A percentile compares a stretch with the other conserved stretches of the same genome.
phyloP scores from a whole-genome alignment of 23 tunicate species.

The Phallusia fumigata region DNA sequence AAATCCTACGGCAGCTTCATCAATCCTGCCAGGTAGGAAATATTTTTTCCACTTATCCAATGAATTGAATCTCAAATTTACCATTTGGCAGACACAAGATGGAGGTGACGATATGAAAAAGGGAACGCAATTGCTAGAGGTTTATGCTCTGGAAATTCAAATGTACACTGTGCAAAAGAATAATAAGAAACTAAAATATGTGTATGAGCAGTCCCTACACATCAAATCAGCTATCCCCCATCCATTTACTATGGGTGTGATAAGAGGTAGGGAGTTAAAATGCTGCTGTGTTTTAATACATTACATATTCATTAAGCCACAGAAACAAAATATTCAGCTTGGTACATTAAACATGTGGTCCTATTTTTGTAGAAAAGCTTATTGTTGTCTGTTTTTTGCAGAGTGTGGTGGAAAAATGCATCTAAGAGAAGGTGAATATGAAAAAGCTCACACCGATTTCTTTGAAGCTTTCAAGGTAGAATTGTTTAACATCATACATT shows the following conservation, averaged over 20 bases:
- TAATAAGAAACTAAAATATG: slow-evolving; percentile 82
- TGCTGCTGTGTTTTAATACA: too few species aligned
- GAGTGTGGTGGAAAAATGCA: slow-evolving; percentile 99
- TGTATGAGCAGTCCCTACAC: slow-evolving; percentile 82
- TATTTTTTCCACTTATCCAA: not conserved
- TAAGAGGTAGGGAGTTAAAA: too few species aligned
- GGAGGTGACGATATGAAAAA: slow-evolving; percentile 95
- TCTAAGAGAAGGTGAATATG: slow-evolving; percentile 90
- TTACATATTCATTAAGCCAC: too few species aligned
- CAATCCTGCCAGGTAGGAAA: slow-evolving; percentile 57
- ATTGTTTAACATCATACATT: not conserved
- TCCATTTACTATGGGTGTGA: slow-evolving; percentile 96
- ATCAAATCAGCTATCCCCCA: slow-evolving; percentile 98
- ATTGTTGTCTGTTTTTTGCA: slow-evolving; percentile 15
- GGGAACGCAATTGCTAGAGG: slow-evolving; percentile 93
- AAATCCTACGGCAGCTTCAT: slow-evolving; percentile 69
- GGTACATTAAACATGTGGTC: too few species aligned
- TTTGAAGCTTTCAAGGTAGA: slow-evolving; percentile 93
- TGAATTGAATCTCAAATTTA: not conserved
- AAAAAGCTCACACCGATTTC: slow-evolving; percentile 95
- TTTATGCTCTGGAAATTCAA: slow-evolving; percentile 93
- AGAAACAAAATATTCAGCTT: too few species aligned
- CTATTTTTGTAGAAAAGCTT: too few species aligned
- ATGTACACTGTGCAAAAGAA: slow-evolving; percentile 94
- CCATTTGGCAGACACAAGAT: slow-evolving; percentile 56